These are phyloP conservation scores for Acanthoscelides obtectus DNA, from an alignment of 2,888 invertebrate species.

Conservation along the genomic window DNA sequence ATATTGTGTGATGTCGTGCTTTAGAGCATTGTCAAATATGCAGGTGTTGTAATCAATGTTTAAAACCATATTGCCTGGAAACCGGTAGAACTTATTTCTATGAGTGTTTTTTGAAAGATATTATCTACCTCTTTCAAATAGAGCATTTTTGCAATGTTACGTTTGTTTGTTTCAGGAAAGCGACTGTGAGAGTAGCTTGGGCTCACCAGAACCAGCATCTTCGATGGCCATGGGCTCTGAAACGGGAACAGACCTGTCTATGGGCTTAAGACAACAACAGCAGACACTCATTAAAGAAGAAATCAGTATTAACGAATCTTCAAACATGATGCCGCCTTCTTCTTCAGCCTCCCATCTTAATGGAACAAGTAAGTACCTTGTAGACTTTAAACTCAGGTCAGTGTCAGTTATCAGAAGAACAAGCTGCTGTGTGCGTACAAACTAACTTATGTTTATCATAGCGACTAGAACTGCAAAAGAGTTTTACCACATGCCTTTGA, in stretches of 20 bases:
- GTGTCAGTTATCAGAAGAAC: too few species aligned
- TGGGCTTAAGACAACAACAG: slow-evolving; percentile 33
- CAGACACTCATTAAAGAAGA: slow-evolving; percentile 29
- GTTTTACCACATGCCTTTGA: too few species aligned
- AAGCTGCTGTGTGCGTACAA: too few species aligned
- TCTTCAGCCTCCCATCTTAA: slow-evolving; percentile 53
- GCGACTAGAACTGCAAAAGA: too few species aligned
- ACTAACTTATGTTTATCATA: too few species aligned
- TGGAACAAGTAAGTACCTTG: slow-evolving; percentile 63
- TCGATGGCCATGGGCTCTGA: slow-evolving; percentile 47
- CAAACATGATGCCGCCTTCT: slow-evolving; percentile 47
- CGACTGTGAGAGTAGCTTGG: slow-evolving; percentile 61
- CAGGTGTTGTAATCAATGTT: too few species aligned
- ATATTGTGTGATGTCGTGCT: too few species aligned
- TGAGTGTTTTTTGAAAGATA: too few species aligned
- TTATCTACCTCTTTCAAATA: slow-evolving; percentile 6
- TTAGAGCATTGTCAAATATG: too few species aligned
- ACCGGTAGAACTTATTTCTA: too few species aligned
- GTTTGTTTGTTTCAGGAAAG: slow-evolving; percentile 53
- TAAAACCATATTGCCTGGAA: too few species aligned
- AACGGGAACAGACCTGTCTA: slow-evolving; percentile 41
- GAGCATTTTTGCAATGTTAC: background rate
- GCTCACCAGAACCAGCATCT: slow-evolving; percentile 56
- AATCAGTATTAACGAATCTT: slow-evolving; percentile 30
- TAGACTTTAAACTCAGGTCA: too few species aligned